These are phyloP conservation scores for Osmerus eperlanus DNA, from an alignment of 2,113 vertebrate species.

Conservation along the genomic window DNA sequence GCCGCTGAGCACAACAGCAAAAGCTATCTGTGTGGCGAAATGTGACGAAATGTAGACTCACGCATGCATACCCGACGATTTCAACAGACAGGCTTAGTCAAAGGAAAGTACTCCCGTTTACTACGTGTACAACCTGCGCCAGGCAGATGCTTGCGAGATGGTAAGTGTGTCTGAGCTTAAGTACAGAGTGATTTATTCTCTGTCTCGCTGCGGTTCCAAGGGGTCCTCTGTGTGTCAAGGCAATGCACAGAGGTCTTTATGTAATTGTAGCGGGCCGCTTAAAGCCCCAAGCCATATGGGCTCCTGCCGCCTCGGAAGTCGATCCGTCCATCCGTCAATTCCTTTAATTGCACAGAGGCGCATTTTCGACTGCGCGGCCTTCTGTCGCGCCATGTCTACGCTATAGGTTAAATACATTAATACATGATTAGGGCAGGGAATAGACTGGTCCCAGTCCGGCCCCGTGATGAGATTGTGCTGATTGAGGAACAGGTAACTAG, in stretches of 20 bases:
- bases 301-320: constrained; percentile 49
- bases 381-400: constrained; percentile 31
- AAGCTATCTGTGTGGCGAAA: not conserved
- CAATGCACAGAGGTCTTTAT: constrained; percentile 69
- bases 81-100: not conserved
- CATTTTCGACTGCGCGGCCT: constrained; percentile 32
- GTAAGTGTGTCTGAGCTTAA: constrained; percentile 31
- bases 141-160: constrained; percentile 7
- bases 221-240: constrained; percentile 50
- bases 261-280: constrained; percentile 66
- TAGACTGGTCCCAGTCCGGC: not conserved
- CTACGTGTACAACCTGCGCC: not conserved
- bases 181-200: constrained; percentile 53
- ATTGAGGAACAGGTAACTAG: not conserved
- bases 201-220: constrained; percentile 49
- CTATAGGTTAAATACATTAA: constrained; percentile 67
- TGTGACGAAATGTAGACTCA: not conserved
- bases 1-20: too few species aligned
- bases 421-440: constrained; percentile 51
- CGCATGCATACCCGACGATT: not conserved
- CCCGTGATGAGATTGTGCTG: not conserved
- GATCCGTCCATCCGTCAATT: constrained; percentile 61
- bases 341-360: constrained; percentile 62
- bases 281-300: constrained; percentile 66
- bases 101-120: too few species aligned